Percentiles rank a stretch among this genome's conserved stretches.
Evolutionary conservation across 2,888 invertebrate species (phyloP).

Genomic region (Ectemnius lituratus): DNA sequence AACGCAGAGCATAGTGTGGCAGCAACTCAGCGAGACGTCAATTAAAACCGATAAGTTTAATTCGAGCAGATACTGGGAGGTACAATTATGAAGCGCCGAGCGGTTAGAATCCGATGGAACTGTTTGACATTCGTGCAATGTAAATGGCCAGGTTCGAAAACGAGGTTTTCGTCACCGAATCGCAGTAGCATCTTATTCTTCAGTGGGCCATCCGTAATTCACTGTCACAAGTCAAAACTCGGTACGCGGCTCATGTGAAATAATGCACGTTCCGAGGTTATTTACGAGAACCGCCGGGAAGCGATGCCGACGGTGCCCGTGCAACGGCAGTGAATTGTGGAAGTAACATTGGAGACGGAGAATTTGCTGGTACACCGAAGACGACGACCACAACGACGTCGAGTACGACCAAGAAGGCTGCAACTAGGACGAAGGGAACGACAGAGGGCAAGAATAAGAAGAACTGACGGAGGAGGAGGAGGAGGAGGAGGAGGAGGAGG

Average conservation of each 20-base stretch:
- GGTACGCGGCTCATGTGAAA: slow-evolving; percentile 56
- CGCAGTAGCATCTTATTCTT: slow-evolving; percentile 42
- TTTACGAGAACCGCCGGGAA: slow-evolving; percentile 57
- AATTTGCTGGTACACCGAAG: slow-evolving; percentile 51
- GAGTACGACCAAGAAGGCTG: slow-evolving; percentile 15
- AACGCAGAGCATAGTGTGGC: no score
- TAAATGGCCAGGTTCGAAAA: not conserved
- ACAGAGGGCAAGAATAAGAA: not conserved
- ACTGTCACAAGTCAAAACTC: slow-evolving; percentile 64
- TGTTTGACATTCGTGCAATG: slow-evolving; percentile 1
- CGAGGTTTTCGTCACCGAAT: slow-evolving; percentile 25
- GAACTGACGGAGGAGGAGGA: slow-evolving; percentile 9
- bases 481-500: slow-evolving; percentile 18
- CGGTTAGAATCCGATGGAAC: not conserved
- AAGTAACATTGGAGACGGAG: slow-evolving; percentile 51
- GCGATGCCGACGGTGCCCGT: slow-evolving; percentile 52
- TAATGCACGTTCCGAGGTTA: slow-evolving; percentile 61
- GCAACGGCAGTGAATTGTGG: slow-evolving; percentile 55
- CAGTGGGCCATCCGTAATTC: slow-evolving; percentile 56
- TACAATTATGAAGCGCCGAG: no score
- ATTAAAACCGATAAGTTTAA: no score
- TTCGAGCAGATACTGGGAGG: no score
- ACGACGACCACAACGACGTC: slow-evolving; percentile 29
- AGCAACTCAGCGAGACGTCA: no score
- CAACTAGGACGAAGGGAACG: slow-evolving; percentile 21